phyloP scores from a whole-genome alignment of 1,140 invertebrate species.

The Ips nitidus region DNA sequence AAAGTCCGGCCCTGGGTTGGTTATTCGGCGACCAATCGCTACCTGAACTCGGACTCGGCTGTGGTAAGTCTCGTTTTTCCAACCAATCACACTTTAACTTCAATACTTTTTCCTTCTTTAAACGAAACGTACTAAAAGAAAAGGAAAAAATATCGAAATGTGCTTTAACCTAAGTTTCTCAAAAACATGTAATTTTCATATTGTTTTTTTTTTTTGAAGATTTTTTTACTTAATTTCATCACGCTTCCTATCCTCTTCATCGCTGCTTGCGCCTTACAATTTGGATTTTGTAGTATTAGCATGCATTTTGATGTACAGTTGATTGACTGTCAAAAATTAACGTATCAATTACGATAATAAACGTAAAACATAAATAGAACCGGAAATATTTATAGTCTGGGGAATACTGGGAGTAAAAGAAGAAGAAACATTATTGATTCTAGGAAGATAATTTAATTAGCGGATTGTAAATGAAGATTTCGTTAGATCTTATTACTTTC shows the following conservation, averaged over 20 bases:
- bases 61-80: slow-evolving; percentile 59
- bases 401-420: too few species aligned
- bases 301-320: too few species aligned
- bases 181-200: slow-evolving; percentile 8
- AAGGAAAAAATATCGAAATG: neutral
- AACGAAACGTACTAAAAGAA: neutral
- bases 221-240: slow-evolving; percentile 33
- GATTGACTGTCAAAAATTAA: too few species aligned
- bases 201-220: slow-evolving; percentile 23
- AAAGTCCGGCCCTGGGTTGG: slow-evolving; percentile 62
- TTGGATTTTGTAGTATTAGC: slow-evolving; percentile 13
- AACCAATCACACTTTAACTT: neutral
- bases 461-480: too few species aligned
- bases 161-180: slow-evolving; percentile 31
- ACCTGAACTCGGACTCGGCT: slow-evolving; percentile 70
- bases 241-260: slow-evolving; percentile 36
- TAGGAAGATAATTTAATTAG: too few species aligned
- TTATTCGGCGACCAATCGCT: slow-evolving; percentile 69
- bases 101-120: neutral
- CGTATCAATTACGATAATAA: too few species aligned
- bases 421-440: too few species aligned
- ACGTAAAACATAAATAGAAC: too few species aligned
- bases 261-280: slow-evolving; percentile 30
- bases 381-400: too few species aligned
- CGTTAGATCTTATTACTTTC: too few species aligned